phyloP scores from a whole-genome alignment of 2,797 vertebrate genomes.

The Notolepis coatsorum region DNA sequence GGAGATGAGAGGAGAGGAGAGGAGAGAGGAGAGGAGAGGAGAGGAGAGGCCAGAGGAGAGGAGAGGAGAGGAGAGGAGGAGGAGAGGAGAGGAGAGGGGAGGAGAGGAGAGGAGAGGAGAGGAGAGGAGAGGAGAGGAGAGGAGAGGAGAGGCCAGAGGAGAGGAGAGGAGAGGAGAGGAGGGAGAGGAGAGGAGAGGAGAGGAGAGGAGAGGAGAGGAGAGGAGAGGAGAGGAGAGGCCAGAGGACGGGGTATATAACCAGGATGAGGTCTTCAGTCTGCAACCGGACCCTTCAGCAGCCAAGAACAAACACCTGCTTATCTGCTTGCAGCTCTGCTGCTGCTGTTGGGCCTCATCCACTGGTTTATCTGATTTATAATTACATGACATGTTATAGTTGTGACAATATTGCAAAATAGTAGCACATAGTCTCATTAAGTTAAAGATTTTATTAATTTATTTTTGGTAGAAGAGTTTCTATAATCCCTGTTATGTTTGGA shows the following conservation, averaged over 20 bases:
- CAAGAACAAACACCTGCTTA: constrained; percentile 75
- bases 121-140: constrained; percentile 46
- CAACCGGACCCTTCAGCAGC: constrained; percentile 47
- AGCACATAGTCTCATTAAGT: constrained; percentile 16
- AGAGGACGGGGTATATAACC: constrained; percentile 57
- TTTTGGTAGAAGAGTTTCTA: background rate
- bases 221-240: constrained; percentile 52
- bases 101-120: background rate
- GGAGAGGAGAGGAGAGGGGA: too few relatives aligned
- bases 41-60: too few relatives aligned
- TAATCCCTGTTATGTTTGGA: constrained; percentile 15
- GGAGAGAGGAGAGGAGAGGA: too few relatives aligned
- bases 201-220: constrained; percentile 45
- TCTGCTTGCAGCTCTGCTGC: constrained; percentile 28
- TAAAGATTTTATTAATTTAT: constrained; percentile 10
- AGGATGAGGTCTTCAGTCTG: constrained; percentile 49
- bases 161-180: constrained; percentile 36
- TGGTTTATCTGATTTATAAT: too few relatives aligned
- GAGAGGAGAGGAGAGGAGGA: too few relatives aligned
- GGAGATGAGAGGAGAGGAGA: too few relatives aligned
- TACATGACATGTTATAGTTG: constrained; percentile 2
- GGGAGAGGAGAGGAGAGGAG: constrained; percentile 24
- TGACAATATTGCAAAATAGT: constrained; percentile 1
- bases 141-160: constrained; percentile 3
- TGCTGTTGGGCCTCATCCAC: constrained; percentile 6